Evolutionary conservation across 2,113 vertebrate species (phyloP).

Genomic region (Protobothrops flavoviridis): DNA sequence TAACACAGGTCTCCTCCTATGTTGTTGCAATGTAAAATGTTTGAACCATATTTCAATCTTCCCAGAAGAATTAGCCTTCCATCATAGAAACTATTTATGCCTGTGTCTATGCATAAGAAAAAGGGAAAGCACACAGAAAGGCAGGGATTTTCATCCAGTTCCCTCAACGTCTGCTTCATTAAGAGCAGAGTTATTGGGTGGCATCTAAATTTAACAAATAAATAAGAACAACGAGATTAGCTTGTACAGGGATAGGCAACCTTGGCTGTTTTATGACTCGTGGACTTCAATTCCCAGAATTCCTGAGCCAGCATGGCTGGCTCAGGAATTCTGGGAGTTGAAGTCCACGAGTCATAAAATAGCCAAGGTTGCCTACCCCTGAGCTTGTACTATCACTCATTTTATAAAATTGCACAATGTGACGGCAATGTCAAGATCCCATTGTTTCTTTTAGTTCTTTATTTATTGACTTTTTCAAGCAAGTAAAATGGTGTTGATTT

Average conservation of each 20-base stretch:
- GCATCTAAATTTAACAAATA: background rate
- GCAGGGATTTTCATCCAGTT: background rate
- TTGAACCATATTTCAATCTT: background rate
- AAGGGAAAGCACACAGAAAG: background rate
- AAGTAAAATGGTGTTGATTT: background rate
- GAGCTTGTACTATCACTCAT: background rate
- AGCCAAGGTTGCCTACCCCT: too few relatives aligned
- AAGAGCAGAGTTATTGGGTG: background rate
- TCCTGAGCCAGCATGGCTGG: too few relatives aligned
- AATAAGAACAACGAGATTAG: background rate
- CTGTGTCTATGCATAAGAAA: background rate
- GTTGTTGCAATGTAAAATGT: background rate
- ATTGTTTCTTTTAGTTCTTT: background rate
- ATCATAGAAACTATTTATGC: background rate
- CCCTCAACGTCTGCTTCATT: background rate
- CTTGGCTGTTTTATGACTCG: too few relatives aligned
- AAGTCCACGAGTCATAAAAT: too few relatives aligned
- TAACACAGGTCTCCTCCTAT: background rate
- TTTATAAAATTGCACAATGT: background rate
- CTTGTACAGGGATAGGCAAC: too few relatives aligned
- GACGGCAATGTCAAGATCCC: background rate
- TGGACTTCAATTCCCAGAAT: too few relatives aligned
- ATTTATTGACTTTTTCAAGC: background rate
- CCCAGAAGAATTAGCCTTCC: background rate
- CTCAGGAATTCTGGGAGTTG: too few relatives aligned